Evolutionary conservation across 1,140 invertebrate species (phyloP).

Genomic region (Leptopilina boulardi): DNA sequence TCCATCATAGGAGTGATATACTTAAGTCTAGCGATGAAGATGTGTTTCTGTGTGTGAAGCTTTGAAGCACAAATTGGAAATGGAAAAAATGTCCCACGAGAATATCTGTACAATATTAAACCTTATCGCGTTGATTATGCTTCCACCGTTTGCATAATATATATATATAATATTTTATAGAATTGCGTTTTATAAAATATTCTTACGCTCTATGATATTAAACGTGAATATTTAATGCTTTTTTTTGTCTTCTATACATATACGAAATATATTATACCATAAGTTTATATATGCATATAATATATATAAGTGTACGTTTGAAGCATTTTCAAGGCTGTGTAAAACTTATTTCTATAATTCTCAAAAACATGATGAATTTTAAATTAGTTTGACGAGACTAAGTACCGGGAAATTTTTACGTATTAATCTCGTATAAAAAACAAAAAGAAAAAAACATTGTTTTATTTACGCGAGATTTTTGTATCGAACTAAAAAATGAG

Average conservation of each 20-base stretch:
- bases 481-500: slow-evolving; percentile 11
- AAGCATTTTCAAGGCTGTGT: slow-evolving; percentile 44
- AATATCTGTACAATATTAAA: background rate
- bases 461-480: background rate
- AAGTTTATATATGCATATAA: slow-evolving; percentile 42
- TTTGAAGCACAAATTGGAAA: slow-evolving; percentile 21
- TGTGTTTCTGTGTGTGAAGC: background rate
- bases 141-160: slow-evolving; percentile 49
- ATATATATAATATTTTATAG: too few species aligned
- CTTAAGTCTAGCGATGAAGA: slow-evolving; percentile 10
- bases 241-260: slow-evolving; percentile 35
- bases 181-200: slow-evolving; percentile 54
- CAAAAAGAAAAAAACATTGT: background rate
- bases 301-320: slow-evolving; percentile 46
- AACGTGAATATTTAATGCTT: slow-evolving; percentile 56
- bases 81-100: background rate
- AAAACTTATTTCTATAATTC: slow-evolving; percentile 54
- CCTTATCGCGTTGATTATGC: slow-evolving; percentile 41
- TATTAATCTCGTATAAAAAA: background rate
- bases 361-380: slow-evolving; percentile 1
- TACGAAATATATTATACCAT: slow-evolving; percentile 43
- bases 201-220: slow-evolving; percentile 32
- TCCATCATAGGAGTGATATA: slow-evolving; percentile 10
- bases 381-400: slow-evolving; percentile 9
- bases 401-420: slow-evolving; percentile 1